Base-by-base conservation (phyloP, 2,888 invertebrate genomes). In the Dynastes tityus region DNA sequence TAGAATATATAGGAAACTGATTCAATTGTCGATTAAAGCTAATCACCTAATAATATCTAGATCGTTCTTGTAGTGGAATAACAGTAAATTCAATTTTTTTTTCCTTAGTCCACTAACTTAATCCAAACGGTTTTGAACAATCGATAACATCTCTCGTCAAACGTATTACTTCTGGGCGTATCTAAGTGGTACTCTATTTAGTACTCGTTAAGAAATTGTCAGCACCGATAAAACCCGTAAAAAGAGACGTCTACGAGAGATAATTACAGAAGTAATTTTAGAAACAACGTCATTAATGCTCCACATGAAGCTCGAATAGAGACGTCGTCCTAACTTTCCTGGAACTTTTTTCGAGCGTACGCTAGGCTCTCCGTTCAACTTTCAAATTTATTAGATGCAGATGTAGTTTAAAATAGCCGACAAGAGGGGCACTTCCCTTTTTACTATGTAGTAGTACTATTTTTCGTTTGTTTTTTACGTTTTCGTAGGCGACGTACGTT, bases 301-400 rank as follows among this genome's bases (percentile, higher is more conserved):
- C 63, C 27, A 40, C 13, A 68, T 27, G 51, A 16, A 61, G 11
- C 11, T 16, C 8, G 16, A 16, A 45, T 65, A 68, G 16, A 74
- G 61, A 16, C 9, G 27, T 73, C 22, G 27, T 55, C 55, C 16
- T 22, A 32, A n/a, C 55, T 55, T 13, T 37, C 32, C 45, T 11
- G 45, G 5, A 37, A 37, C 37, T 73, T 45, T 45, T 61, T 22
- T 58, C 22, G 1, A 8, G 8, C 45, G 45, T 45, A 1, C 45
- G 1, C 13, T 22, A 6, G 27, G 11, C 16, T 74, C 45, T 49
- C 61, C 71, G 73, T 74, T 45, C 45, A 45, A 27, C 61, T 27
- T 49, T 74, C 22, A 45, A 63, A 74, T 61, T 74, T 74, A 74
- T 74, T 74, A 74, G 73, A 74, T 74, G 61, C 73, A 74, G 73